phyloP scores from a whole-genome alignment of 35 echinoderm and acorn worm species.

The Amphiura filiformis region DNA sequence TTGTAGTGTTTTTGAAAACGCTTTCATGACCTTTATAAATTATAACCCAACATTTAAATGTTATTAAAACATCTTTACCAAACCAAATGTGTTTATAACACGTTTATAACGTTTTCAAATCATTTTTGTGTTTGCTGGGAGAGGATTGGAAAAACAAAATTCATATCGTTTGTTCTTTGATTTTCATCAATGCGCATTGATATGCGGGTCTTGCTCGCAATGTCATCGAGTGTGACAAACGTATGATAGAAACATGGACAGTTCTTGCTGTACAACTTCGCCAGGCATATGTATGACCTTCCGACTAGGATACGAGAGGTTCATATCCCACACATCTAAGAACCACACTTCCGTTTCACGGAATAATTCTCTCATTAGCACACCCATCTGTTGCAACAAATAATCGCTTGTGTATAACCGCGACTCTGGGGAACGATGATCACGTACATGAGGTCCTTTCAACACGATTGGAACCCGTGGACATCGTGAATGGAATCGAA shows the following conservation, averaged over 20 bases:
- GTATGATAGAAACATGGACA: slow-evolving; percentile 24
- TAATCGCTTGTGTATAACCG: slow-evolving; percentile 3
- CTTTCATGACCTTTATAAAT: no score
- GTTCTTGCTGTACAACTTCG: slow-evolving; percentile 18
- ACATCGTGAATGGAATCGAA: background rate
- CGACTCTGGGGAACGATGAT: background rate
- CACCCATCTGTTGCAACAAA: slow-evolving; percentile 8
- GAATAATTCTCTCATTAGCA: slow-evolving; percentile 3
- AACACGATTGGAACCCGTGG: background rate
- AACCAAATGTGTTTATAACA: no score
- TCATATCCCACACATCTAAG: slow-evolving; percentile 41
- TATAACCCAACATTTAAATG: no score
- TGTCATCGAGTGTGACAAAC: no score
- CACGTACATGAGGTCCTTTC: background rate
- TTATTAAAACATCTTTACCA: no score
- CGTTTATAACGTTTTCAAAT: no score
- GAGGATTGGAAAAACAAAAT: no score
- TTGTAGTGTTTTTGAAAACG: no score
- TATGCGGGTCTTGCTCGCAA: no score
- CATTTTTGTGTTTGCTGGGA: no score
- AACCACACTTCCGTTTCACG: background rate
- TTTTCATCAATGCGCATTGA: no score
- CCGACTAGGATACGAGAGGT: slow-evolving; percentile 11
- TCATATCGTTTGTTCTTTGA: no score
- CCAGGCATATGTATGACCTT: slow-evolving; percentile 31